A percentile compares a stretch with the other conserved stretches of the same genome.
phyloP scores from a whole-genome alignment of 2,113 vertebrate species.

The Nibea coibor region DNA sequence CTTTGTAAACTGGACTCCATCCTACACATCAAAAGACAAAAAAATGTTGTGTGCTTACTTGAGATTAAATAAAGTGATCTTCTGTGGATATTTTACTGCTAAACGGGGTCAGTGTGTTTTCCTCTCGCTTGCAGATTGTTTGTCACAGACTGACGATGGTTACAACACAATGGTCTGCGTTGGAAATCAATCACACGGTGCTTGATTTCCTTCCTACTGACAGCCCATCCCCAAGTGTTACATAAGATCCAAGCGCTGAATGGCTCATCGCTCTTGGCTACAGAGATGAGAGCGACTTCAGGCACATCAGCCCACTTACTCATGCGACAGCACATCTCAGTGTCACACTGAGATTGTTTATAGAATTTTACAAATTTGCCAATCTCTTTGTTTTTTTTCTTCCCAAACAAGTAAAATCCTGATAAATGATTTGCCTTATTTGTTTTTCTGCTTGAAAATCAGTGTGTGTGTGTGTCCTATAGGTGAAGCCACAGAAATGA shows the following conservation, averaged over 20 bases:
- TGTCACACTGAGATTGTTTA: constrained; percentile 55
- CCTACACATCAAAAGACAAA: constrained; percentile 51
- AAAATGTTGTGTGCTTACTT: constrained; percentile 74
- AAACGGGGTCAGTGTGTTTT: constrained; percentile 69
- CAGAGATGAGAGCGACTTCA: constrained; percentile 66
- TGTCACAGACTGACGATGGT: constrained; percentile 45
- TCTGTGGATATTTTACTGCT: constrained; percentile 71
- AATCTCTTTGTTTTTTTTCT: background rate
- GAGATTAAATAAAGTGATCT: constrained; percentile 83
- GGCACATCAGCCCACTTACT: constrained; percentile 69
- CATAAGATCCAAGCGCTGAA: constrained; percentile 68
- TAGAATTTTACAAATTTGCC: constrained; percentile 14
- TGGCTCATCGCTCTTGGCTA: constrained; percentile 68
- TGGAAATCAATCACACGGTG: constrained; percentile 67
- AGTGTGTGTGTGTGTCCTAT: background rate
- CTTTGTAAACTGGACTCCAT: constrained; percentile 66
- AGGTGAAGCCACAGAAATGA: constrained; percentile 29
- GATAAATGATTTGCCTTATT: background rate
- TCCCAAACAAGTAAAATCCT: background rate
- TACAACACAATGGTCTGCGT: constrained; percentile 33
- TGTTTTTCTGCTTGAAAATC: constrained; percentile 3
- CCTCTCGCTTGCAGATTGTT: constrained; percentile 34
- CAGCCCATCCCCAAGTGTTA: constrained; percentile 66
- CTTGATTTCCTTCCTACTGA: constrained; percentile 65
- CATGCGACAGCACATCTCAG: constrained; percentile 69